Percentiles rank a stretch among this genome's conserved stretches.
Evolutionary conservation across 1,140 invertebrate genomes (phyloP).

Genomic region (Heliconius himera): DNA sequence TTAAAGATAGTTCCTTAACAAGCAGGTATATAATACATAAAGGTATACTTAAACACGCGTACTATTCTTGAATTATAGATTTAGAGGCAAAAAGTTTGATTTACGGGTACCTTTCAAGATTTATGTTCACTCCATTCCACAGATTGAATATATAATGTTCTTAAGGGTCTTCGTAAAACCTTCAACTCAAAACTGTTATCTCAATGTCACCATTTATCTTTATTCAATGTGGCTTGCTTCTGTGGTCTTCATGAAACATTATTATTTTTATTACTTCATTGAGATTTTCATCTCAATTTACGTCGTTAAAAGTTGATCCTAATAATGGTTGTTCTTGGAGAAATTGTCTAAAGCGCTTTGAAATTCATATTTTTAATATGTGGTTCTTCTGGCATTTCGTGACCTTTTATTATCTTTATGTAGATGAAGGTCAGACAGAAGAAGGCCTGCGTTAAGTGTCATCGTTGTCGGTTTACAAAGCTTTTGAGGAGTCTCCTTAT

Average conservation of each 20-base stretch:
- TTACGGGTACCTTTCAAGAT: slow-evolving; percentile 58
- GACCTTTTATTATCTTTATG: slow-evolving; percentile 36
- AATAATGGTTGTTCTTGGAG: neutral
- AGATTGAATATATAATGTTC: slow-evolving; percentile 67
- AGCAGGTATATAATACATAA: slow-evolving; percentile 32
- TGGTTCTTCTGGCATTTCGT: slow-evolving; percentile 31
- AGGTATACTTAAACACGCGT: slow-evolving; percentile 49
- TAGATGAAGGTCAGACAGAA: slow-evolving; percentile 37
- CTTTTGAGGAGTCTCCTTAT: slow-evolving; percentile 32
- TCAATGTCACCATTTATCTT: slow-evolving; percentile 34
- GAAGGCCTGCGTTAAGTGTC: slow-evolving; percentile 34
- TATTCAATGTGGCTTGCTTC: slow-evolving; percentile 13
- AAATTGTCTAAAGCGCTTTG: slow-evolving; percentile 1
- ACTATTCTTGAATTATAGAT: slow-evolving; percentile 64
- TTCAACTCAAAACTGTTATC: slow-evolving; percentile 34
- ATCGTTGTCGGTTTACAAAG: slow-evolving; percentile 38
- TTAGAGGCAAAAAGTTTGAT: slow-evolving; percentile 66
- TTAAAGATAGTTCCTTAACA: neutral
- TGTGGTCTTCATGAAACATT: neutral
- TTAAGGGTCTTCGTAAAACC: slow-evolving; percentile 44
- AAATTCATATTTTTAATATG: slow-evolving; percentile 49
- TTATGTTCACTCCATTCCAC: slow-evolving; percentile 58
- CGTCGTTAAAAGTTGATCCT: neutral
- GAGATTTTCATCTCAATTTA: neutral
- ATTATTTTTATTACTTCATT: neutral